Evolutionary conservation across 1,140 invertebrate species (phyloP), one percentile per base, ranked within the genome.

Genomic region (Brachionus rotundiformis): DNA sequence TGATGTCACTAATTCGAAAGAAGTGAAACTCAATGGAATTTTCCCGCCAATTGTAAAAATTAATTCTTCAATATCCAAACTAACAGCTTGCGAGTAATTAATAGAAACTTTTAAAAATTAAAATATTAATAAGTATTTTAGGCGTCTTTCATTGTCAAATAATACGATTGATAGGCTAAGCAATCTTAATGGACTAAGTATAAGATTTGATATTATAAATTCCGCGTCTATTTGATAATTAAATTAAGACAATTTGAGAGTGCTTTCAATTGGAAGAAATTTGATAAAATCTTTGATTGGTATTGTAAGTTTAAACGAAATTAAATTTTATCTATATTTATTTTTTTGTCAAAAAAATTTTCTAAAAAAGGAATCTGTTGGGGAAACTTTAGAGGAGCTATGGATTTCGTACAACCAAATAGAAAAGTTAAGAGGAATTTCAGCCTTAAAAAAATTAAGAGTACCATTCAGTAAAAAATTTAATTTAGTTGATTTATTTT

Each of bases 161-260:
- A 96, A 97, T 84, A 92, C 92, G 91, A 95, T 97, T 83, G 94
- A 96, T 86, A 95, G 95, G 87, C 93, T 96, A 29, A 89, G 91
- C 6, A 93, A 94, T 47, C 89, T 95, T 3, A 92, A 92, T 85
- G 91, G 92, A 0, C 86, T 96, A 83, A 94, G 84, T 86, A 84
- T 82, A 75, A 41, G 31, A 27, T 75, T 39, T 84, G 23, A 44
- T 6, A n/a, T n/a, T n/a, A n/a, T n/a, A n/a, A n/a, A n/a, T n/a
- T n/a, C n/a, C n/a, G n/a, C n/a, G n/a, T n/a, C n/a, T n/a, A n/a
- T n/a, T n/a, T n/a, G n/a, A n/a, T n/a, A n/a, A n/a, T n/a, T n/a
- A n/a, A n/a, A n/a, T n/a, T n/a, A 33, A 89, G 88, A 94, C 87
- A 92, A 94, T 85, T 87, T 97, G 44, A 92, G 91, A 85, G 90